These are phyloP conservation scores for Mesaphorura yosii DNA, from an alignment of 1,140 invertebrate genomes.

Conservation along the genomic window DNA sequence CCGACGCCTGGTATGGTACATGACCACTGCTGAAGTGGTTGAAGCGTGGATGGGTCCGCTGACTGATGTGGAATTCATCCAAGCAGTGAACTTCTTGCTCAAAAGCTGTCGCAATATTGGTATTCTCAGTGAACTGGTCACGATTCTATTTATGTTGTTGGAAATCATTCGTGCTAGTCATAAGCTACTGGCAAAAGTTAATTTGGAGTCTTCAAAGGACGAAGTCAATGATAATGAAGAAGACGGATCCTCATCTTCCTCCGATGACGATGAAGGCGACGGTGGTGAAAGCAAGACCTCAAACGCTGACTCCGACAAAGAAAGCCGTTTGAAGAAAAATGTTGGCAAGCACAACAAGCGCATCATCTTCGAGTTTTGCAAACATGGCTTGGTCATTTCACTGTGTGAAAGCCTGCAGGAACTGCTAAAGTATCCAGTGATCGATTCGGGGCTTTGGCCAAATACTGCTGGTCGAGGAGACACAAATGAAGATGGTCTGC, in stretches of 20 bases:
- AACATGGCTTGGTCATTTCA: conserved; percentile 17
- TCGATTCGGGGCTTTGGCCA: too few species aligned
- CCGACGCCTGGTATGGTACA: conserved; percentile 17
- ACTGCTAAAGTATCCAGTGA: conserved; percentile 22
- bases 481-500: too few species aligned
- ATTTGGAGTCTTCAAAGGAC: background rate
- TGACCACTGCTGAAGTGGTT: conserved; percentile 12
- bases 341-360: background rate
- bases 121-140: conserved; percentile 19
- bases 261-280: background rate
- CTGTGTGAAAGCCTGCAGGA: conserved; percentile 24
- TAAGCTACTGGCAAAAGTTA: too few species aligned
- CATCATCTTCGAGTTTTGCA: conserved; percentile 8
- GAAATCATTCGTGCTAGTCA: conserved; percentile 15
- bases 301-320: background rate
- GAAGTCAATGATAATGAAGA: background rate
- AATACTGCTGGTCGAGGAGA: too few species aligned
- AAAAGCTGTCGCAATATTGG: conserved; percentile 17
- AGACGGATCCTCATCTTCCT: background rate
- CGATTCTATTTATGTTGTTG: conserved; percentile 14
- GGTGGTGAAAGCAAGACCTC: background rate
- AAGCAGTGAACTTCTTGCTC: conserved; percentile 17
- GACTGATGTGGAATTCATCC: conserved; percentile 7
- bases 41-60: conserved; percentile 15
- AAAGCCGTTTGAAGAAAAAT: background rate